phyloP scores from a whole-genome alignment of 2,797 vertebrate species.

The Galaxias olidus region DNA sequence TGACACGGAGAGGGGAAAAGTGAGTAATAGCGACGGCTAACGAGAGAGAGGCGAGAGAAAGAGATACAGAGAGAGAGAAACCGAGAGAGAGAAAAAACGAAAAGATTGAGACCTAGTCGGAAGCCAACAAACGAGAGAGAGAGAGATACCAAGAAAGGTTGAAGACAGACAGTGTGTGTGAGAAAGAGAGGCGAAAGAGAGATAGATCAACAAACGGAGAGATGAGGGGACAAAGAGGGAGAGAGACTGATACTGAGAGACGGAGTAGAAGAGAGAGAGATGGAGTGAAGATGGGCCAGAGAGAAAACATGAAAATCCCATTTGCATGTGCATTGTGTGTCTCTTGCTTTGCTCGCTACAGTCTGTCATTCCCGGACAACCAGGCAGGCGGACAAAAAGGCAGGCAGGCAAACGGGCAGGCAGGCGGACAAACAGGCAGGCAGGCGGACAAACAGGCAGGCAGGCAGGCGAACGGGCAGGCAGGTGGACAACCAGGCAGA shows the following conservation, averaged over 20 bases:
- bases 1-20: background rate
- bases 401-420: background rate
- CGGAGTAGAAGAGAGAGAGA: background rate
- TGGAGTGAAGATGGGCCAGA: background rate
- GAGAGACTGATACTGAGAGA: slow-evolving; percentile 18
- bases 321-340: slow-evolving; percentile 14
- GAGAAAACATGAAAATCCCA: slow-evolving; percentile 19
- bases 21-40: background rate
- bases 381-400: background rate
- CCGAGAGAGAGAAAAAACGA: background rate
- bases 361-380: too few species aligned
- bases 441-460: too few species aligned
- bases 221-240: background rate
- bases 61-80: background rate
- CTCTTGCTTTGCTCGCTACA: slow-evolving; percentile 29
- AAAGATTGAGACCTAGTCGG: background rate
- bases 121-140: too few species aligned
- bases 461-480: too few species aligned
- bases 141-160: too few species aligned
- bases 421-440: too few species aligned
- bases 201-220: slow-evolving; percentile 21
- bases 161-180: too few species aligned
- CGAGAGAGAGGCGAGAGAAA: background rate
- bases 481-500: background rate
- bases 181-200: too few species aligned